phyloP scores from a whole-genome alignment of 2,113 vertebrate species.

The Mobula birostris region DNA sequence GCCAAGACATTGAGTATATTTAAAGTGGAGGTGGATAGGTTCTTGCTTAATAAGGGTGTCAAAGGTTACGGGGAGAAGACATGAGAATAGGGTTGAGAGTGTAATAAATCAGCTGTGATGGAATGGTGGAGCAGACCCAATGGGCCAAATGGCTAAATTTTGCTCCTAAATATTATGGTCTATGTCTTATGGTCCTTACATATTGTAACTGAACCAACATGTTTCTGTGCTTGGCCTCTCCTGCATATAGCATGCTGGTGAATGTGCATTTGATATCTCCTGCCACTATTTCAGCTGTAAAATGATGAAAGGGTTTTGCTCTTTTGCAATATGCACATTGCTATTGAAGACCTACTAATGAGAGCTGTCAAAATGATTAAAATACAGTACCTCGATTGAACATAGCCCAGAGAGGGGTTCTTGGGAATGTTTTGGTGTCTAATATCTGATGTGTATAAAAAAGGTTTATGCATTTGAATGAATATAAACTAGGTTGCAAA shows the following conservation, averaged over 20 bases:
- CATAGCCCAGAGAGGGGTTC: background rate
- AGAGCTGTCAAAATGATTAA: conserved; percentile 28
- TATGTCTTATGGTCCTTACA: background rate
- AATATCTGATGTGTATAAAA: conserved; percentile 17
- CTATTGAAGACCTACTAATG: background rate
- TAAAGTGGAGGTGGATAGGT: too few species aligned
- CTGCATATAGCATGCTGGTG: background rate
- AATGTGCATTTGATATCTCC: background rate
- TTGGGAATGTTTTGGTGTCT: background rate
- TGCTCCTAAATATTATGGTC: too few species aligned
- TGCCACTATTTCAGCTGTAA: background rate
- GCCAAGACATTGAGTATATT: too few species aligned
- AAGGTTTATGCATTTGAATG: conserved; percentile 27
- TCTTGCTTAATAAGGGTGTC: too few species aligned
- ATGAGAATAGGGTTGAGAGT: too few species aligned
- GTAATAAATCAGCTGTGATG: too few species aligned
- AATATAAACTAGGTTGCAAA: conserved; percentile 3
- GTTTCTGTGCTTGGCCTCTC: background rate
- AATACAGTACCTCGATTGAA: background rate
- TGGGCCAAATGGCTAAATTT: too few species aligned
- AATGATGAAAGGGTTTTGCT: background rate
- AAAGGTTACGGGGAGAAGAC: too few species aligned
- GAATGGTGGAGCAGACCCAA: too few species aligned
- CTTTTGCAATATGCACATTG: background rate
- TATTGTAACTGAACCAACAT: background rate